Percentiles rank a stretch among this genome's conserved stretches.
phyloP scores from a whole-genome alignment of 2,888 invertebrate genomes.

The Platycheirus rosarum region DNA sequence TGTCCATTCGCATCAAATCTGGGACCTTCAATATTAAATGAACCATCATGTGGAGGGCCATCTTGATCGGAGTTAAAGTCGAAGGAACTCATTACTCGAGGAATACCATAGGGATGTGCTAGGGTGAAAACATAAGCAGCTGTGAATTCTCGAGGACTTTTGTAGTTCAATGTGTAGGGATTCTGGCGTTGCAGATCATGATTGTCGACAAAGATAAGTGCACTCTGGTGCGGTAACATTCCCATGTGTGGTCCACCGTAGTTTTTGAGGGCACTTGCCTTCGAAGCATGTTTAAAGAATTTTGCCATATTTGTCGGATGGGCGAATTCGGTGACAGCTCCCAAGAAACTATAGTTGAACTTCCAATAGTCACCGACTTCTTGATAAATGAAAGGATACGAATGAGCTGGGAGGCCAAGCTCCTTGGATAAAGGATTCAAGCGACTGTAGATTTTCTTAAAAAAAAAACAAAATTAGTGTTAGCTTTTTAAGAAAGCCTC shows the following conservation, averaged over 20 bases:
- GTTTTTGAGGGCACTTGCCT: slow-evolving; percentile 83
- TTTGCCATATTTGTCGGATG: slow-evolving; percentile 81
- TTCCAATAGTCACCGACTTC: slow-evolving; percentile 86
- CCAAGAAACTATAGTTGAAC: slow-evolving; percentile 83
- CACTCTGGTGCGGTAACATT: slow-evolving; percentile 84
- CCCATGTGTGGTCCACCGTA: slow-evolving; percentile 86
- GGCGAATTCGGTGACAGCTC: slow-evolving; percentile 89
- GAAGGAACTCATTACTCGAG: slow-evolving; percentile 93
- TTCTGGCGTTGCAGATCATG: slow-evolving; percentile 91
- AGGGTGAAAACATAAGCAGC: slow-evolving; percentile 86
- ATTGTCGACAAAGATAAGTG: slow-evolving; percentile 92
- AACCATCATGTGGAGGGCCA: slow-evolving; percentile 59
- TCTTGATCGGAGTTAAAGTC: slow-evolving; percentile 85
- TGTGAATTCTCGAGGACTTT: slow-evolving; percentile 38
- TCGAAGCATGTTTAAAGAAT: slow-evolving; percentile 85
- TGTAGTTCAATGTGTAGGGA: slow-evolving; percentile 37
- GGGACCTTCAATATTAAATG: slow-evolving; percentile 83
- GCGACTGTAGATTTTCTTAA: slow-evolving; percentile 56
- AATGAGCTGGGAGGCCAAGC: slow-evolving; percentile 78
- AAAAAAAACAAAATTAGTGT: neutral
- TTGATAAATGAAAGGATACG: slow-evolving; percentile 87
- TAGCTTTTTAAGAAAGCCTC: neutral
- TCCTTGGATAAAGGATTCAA: slow-evolving; percentile 36
- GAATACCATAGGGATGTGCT: slow-evolving; percentile 91
- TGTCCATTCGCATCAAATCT: slow-evolving; percentile 85